Conservation (phyloP, 2,113 vertebrate species). For the Sinocyclocheilus rhinocerous region DNA sequence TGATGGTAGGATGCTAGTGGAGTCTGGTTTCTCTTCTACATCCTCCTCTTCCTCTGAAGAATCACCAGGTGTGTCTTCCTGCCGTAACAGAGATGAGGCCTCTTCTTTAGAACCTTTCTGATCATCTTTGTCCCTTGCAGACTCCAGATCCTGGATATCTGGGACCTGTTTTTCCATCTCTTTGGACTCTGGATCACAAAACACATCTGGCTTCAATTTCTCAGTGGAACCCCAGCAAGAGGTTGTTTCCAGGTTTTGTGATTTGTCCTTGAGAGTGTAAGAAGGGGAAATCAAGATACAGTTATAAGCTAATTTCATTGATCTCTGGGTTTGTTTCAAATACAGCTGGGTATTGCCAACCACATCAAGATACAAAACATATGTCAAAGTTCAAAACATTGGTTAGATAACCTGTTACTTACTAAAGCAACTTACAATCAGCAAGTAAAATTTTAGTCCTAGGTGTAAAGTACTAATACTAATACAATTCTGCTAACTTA, state of each 20-base stretch:
- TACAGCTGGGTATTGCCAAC: neutral
- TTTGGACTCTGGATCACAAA: neutral
- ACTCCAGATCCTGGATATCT: slow-evolving; percentile 40
- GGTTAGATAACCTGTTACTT: neutral
- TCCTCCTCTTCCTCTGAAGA: slow-evolving; percentile 81
- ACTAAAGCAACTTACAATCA: neutral
- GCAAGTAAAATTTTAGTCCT: neutral
- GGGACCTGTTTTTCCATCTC: slow-evolving; percentile 28
- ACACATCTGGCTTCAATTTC: slow-evolving; percentile 20
- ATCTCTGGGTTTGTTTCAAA: neutral
- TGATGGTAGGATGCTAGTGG: slow-evolving; percentile 82
- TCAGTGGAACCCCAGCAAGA: slow-evolving; percentile 32
- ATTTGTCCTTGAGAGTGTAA: slow-evolving; percentile 40
- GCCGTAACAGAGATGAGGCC: slow-evolving; percentile 62
- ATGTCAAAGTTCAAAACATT: neutral
- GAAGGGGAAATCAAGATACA: neutral
- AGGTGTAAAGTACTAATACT: neutral
- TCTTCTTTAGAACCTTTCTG: slow-evolving; percentile 22
- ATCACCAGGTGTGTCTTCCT: slow-evolving; percentile 82
- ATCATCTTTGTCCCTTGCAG: slow-evolving; percentile 12
- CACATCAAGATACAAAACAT: neutral
- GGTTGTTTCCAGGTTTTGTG: slow-evolving; percentile 44
- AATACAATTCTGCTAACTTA: neutral
- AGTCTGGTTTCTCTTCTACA: slow-evolving; percentile 53
- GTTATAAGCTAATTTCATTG: neutral